phyloP scores from a whole-genome alignment of 2,113 vertebrate species.

The Heteronetta atricapilla region DNA sequence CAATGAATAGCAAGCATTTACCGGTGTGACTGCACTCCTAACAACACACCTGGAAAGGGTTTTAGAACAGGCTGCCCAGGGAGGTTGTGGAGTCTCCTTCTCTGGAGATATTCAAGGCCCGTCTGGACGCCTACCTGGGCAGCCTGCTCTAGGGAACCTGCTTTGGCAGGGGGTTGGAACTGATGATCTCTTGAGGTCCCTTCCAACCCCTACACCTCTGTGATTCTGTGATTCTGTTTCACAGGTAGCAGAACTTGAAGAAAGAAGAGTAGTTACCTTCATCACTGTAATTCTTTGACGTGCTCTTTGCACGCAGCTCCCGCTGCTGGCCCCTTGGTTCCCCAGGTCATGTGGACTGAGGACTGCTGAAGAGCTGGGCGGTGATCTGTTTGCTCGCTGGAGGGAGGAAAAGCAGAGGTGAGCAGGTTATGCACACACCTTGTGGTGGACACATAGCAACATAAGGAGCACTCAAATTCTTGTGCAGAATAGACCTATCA shows the following conservation, averaged over 20 bases:
- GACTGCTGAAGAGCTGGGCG: background rate
- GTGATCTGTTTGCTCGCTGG: background rate
- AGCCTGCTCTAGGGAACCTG: too few relatives aligned
- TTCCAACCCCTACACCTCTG: too few relatives aligned
- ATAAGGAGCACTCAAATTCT: background rate
- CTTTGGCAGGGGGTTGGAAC: too few relatives aligned
- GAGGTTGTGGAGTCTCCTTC: too few relatives aligned
- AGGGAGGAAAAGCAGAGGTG: background rate
- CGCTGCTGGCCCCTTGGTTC: background rate
- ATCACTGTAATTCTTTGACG: background rate
- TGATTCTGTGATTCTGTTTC: background rate
- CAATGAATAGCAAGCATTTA: background rate
- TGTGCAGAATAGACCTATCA: background rate
- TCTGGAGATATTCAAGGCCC: too few relatives aligned
- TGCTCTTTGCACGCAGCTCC: background rate
- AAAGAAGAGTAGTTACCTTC: background rate
- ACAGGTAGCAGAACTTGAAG: background rate
- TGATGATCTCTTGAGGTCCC: too few relatives aligned
- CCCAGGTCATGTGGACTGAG: rapidly evolving
- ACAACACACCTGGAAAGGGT: background rate
- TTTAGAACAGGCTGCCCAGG: too few relatives aligned
- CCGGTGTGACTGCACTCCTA: background rate
- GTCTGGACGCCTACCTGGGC: too few relatives aligned
- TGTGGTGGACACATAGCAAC: background rate
- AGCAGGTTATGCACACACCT: background rate